Base-by-base conservation (phyloP, 1,140 invertebrate genomes). In the Reticulitermes speratus region DNA sequence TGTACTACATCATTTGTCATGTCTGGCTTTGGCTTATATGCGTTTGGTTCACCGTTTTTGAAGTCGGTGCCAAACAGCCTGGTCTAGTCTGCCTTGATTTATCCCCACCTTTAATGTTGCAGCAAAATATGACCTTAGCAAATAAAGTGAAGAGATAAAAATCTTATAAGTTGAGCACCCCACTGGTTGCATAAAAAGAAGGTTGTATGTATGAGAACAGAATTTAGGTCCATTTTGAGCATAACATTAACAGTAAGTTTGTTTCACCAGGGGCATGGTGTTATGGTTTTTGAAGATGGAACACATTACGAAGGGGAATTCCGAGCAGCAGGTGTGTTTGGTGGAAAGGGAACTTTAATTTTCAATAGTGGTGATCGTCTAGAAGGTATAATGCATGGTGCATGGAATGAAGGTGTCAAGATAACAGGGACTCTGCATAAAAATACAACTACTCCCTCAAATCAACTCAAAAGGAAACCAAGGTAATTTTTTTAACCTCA, bases 231-330 rank as follows among this genome's bases (percentile, higher is more conserved):
- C 32, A 65, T 11, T 81, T 44, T 87, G 9, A 87, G 19, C 19
- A 5, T 55, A 48, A 16, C 19, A 21, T 55, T 2, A 82, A 23
- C 44, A 55, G 19, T 55, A 21, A 55, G 19, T 55, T 0, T 55
- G 14, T 75, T 84, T 44, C 86, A 87, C 25, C 88, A 96, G 95
- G 97, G 97, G 52, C 93, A 95, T 89, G 96, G 97, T 23, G 92
- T 98, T 23, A 97, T 97, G 93, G 94, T 97, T 30, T 96, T 97
- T 87, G 96, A 97, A 90, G 96, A 98, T 89, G 96, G 96, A 81
- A 96, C 96, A 25, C 95, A 96, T 91, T 98, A 97, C 89, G 97
- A 98, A 90, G 97, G 97, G 19, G 96, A 97, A 90, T 96, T 98
- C 88, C 93, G 94, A 89, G 94, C 94, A 0, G 95, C 94, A 23